Conservation (phyloP, 2,113 vertebrate genomes). For the Calonectris borealis region DNA sequence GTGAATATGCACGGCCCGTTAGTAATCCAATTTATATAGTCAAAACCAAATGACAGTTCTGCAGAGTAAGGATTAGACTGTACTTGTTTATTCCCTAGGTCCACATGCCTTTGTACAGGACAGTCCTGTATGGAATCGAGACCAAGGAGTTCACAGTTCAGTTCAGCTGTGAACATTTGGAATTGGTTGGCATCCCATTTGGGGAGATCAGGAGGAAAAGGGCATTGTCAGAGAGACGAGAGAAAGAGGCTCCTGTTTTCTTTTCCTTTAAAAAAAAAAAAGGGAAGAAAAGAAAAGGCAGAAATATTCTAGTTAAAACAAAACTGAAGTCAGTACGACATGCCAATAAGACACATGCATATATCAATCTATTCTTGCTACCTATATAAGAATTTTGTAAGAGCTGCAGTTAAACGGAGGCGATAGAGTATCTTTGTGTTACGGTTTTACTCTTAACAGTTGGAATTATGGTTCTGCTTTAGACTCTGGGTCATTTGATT, state of each 20-base stretch:
- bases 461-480: background rate
- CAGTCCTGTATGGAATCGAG: background rate
- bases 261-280: background rate
- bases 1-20: background rate
- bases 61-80: background rate
- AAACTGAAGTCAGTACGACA: background rate
- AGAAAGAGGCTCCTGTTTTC: background rate
- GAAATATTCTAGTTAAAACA: background rate
- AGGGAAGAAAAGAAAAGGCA: background rate
- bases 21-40: slow-evolving; percentile 23
- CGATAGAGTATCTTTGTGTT: background rate
- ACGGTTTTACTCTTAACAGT: background rate
- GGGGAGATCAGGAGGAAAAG: background rate
- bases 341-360: background rate
- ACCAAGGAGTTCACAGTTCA: background rate
- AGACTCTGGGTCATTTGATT: background rate
- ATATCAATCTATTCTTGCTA: background rate
- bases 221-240: background rate
- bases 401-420: background rate
- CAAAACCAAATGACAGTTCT: background rate
- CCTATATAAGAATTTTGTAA: background rate
- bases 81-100: background rate
- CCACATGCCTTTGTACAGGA: background rate
- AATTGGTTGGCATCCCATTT: background rate
- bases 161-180: background rate